These are phyloP conservation scores for Osmoderma eremita DNA, from an alignment of 2,888 invertebrate species.

Conservation along the genomic window DNA sequence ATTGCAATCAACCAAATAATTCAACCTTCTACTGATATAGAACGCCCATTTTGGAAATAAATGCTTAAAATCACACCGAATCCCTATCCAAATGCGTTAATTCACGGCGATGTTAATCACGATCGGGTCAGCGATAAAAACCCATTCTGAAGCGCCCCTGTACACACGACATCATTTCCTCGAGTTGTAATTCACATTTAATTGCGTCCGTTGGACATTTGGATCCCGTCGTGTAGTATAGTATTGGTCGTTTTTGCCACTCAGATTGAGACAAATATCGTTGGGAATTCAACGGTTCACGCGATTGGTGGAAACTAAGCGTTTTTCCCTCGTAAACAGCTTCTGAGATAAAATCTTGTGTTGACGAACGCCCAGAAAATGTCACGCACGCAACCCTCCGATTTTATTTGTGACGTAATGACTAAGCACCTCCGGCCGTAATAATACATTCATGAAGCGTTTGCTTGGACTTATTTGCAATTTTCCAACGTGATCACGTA, in stretches of 20 bases:
- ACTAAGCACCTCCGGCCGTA: neutral
- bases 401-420: neutral
- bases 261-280: no score
- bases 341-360: constrained; percentile 14
- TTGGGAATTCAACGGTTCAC: neutral
- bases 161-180: neutral
- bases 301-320: neutral
- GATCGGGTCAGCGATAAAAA: neutral
- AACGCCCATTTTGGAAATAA: no score
- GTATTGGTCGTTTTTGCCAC: no score
- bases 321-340: neutral
- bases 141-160: neutral
- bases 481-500: no score
- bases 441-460: no score
- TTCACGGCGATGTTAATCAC: no score
- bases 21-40: no score
- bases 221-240: neutral
- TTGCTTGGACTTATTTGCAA: no score
- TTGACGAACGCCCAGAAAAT: constrained; percentile 22
- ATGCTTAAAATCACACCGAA: no score
- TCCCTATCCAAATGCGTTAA: no score
- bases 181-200: constrained; percentile 6
- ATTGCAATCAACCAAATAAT: no score
- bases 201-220: constrained; percentile 17
- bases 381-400: constrained; percentile 11